Evolutionary conservation across 1,140 invertebrate species (phyloP), one percentile per base, ranked within the genome.

Genomic region (Protaetia brevitarsis): DNA sequence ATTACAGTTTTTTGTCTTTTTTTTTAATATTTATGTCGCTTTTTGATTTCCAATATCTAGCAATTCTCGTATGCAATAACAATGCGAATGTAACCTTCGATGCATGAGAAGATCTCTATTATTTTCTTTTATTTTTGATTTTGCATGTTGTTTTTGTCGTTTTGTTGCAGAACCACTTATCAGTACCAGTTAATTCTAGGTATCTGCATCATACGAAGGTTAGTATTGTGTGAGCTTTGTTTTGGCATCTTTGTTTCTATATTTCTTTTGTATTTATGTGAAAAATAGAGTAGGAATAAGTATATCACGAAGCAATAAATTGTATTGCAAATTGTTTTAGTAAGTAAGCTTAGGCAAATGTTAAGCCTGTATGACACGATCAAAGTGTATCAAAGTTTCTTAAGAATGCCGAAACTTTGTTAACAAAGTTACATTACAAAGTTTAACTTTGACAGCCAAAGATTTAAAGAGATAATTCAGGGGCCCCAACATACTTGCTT

Each of bases 81-180:
- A 23, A 7, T 16, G 7, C 8, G 2, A 23, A 51, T 10, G 41
- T 51, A 23, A 23, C 5, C 19, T 51, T 10, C 19, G 2, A 34
- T 34, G 57, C 57, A 59, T 30, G 57, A 74, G 79, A n/a, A 81
- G 79, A 80, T 73, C 76, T 78, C 79, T 79, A 83, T 83, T 84
- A 82, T 83, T 84, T 86, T 84, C 79, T 78, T 83, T 83, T 79
- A 83, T 82, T 82, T 81, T 77, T 80, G 76, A 64, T 82, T 78
- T 84, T 81, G 80, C 81, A 81, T 83, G 79, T 76, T 82, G 61
- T 68, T 82, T 79, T 83, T 86, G 85, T 88, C 83, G 87, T 87
- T 87, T 87, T 88, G 84, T 90, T 90, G 83, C 89, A 91, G 89
- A 90, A 89, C 85, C 89, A 89, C 87, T 89, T 91, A 86, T 89